These are phyloP conservation scores for Chrysotoxum bicinctum DNA, from an alignment of 2,888 invertebrate species.

Conservation along the genomic window DNA sequence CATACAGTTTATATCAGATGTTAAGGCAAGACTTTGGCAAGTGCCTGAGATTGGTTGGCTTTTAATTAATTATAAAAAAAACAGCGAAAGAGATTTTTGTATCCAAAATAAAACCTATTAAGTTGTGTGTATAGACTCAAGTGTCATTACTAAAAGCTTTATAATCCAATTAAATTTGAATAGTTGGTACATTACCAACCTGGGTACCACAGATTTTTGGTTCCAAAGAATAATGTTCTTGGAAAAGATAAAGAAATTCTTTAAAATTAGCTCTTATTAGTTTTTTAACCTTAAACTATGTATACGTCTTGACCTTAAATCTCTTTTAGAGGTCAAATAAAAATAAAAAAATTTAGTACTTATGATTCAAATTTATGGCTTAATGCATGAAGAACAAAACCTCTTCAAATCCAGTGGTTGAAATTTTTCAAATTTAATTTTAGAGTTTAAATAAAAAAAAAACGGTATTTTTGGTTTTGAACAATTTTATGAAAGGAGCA, in stretches of 20 bases:
- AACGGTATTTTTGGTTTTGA: too few species aligned
- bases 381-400: too few species aligned
- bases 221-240: background rate
- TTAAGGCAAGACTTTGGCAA: background rate
- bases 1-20: conserved; percentile 5
- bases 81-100: too few species aligned
- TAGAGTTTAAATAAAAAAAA: too few species aligned
- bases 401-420: too few species aligned
- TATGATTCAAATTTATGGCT: too few species aligned
- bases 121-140: background rate
- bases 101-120: background rate
- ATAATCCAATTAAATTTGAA: background rate
- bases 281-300: background rate
- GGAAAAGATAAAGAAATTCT: background rate
- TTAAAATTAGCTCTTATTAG: background rate
- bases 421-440: too few species aligned
- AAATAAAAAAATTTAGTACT: too few species aligned
- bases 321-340: background rate
- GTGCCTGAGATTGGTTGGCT: background rate
- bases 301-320: background rate
- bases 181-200: background rate
- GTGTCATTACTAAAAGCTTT: background rate
- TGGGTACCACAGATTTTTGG: background rate
- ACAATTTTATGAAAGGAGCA: too few species aligned
- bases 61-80: background rate